Conservation (phyloP, 2,888 invertebrate genomes). For the Meloe dianella region DNA sequence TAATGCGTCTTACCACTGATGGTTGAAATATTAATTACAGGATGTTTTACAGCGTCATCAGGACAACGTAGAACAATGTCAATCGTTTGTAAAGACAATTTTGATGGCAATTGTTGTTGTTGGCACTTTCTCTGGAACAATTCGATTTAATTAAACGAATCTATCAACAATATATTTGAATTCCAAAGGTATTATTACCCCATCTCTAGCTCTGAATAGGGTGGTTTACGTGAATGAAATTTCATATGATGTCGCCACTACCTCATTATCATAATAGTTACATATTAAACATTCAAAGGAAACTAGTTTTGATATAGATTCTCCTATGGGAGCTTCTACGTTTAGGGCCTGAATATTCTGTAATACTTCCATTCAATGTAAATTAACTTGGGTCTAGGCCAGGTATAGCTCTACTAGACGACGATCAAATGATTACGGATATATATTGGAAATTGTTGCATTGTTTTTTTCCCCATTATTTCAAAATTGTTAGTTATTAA, state of each 20-base stretch:
- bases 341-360: not conserved
- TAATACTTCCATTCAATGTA: not conserved
- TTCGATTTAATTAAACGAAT: too few species aligned
- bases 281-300: not conserved
- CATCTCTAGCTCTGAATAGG: not conserved
- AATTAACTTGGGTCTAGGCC: not conserved
- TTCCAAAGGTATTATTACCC: not conserved
- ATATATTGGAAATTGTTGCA: not conserved
- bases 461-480: not conserved
- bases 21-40: conserved; percentile 31
- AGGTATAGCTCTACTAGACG: not conserved
- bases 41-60: conserved; percentile 29
- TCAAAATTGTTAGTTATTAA: not conserved
- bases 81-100: not conserved
- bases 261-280: conserved; percentile 3
- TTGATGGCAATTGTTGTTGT: too few species aligned
- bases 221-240: not conserved
- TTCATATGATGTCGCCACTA: not conserved
- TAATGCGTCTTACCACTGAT: conserved; percentile 26
- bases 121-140: too few species aligned
- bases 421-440: not conserved
- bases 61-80: conserved; percentile 19
- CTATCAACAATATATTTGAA: too few species aligned
- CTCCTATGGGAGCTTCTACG: not conserved
- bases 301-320: not conserved